Evolutionary conservation across 2,797 vertebrate species (phyloP).

Genomic region (Eulemur mongoz): DNA sequence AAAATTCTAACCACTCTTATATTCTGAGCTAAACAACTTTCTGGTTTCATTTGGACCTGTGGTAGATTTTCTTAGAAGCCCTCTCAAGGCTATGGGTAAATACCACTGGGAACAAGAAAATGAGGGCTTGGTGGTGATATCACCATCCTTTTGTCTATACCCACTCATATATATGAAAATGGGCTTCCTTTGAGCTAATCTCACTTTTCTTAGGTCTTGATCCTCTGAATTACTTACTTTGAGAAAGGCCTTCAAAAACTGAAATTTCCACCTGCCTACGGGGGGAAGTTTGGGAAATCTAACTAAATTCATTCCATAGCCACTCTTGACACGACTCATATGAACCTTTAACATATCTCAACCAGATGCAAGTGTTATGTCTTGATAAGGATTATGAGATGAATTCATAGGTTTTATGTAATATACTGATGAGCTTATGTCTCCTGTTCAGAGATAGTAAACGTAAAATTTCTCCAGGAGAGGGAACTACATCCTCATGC

Average conservation of each 20-base stretch:
- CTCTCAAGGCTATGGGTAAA: not conserved
- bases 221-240: not conserved
- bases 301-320: not conserved
- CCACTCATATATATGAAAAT: constrained; percentile 38
- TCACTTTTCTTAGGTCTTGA: not conserved
- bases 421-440: not conserved
- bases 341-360: not conserved
- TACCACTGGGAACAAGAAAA: constrained; percentile 22
- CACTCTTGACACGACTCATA: not conserved
- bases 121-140: not conserved
- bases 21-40: not conserved
- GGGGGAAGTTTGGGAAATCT: not conserved
- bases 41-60: not conserved
- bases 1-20: constrained; percentile 29
- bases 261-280: not conserved
- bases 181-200: constrained; percentile 8
- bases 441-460: not conserved
- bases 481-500: not conserved
- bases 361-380: not conserved
- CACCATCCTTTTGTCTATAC: constrained; percentile 30
- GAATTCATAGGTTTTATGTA: not conserved
- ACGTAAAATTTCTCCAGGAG: not conserved
- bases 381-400: not conserved
- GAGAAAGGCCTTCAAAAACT: not conserved
- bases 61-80: constrained; percentile 37